phyloP scores from a whole-genome alignment of 1,140 invertebrate species.

The Caenorhabditis inopinata region DNA sequence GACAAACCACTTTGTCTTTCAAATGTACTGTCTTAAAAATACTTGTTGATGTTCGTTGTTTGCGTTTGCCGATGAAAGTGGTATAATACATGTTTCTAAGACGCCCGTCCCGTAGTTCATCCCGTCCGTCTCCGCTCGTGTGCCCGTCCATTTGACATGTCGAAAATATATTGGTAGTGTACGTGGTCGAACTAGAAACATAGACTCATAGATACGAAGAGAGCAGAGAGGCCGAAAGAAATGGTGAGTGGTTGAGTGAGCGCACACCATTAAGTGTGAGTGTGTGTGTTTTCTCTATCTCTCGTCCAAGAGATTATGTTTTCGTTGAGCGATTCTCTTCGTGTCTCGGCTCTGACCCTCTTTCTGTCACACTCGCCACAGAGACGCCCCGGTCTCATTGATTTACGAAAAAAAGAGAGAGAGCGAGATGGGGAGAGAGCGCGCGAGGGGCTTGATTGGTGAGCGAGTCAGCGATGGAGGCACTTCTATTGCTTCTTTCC shows the following conservation, averaged over 20 bases:
- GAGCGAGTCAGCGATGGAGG: background rate
- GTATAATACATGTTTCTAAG: background rate
- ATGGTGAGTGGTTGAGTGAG: background rate
- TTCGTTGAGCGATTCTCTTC: background rate
- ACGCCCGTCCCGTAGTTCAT: background rate
- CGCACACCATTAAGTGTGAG: background rate
- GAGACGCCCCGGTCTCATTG: background rate
- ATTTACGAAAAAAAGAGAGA: background rate
- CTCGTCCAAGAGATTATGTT: too few relatives aligned
- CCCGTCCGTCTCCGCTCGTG: constrained; percentile 6
- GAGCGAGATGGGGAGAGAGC: background rate
- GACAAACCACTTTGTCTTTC: too few relatives aligned
- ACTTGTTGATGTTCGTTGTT: too few relatives aligned
- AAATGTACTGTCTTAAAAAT: too few relatives aligned
- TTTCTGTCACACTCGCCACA: background rate
- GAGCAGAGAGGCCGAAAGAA: background rate
- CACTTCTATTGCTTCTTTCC: background rate
- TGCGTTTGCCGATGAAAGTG: too few relatives aligned
- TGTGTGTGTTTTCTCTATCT: background rate
- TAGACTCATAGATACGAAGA: background rate
- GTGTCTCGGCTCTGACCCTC: background rate
- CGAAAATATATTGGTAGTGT: constrained; percentile 28
- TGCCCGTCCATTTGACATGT: constrained; percentile 23
- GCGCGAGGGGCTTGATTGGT: background rate
- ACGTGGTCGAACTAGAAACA: constrained; percentile 6